Base-by-base conservation (phyloP, 2,888 invertebrate species). In the Rhagonycha lutea region DNA sequence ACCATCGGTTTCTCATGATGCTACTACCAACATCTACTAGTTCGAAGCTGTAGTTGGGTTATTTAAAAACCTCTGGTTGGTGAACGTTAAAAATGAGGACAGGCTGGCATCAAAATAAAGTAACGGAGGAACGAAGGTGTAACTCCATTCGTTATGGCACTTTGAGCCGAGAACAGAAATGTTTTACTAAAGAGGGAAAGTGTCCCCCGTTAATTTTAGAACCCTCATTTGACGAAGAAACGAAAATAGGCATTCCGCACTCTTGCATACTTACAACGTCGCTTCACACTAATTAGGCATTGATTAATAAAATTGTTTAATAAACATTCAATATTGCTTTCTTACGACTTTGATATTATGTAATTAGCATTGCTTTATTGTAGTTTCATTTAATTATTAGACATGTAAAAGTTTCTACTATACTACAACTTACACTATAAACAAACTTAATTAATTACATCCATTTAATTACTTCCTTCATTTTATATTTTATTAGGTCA, bases 41-140 rank as follows among this genome's bases (percentile, higher is more conserved):
- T 67, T 11, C 67, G n/a, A 26, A 24, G 24, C 24, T 67, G 67
- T 23, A 63, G 24, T 18, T 63, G n/a, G 18, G 14, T 73, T 73
- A 63, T 63, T 73, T 73, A 69, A 63, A 71, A 73, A 61, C 69
- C 14, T 63, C 24, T 12, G 28, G 73, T 63, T 63, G 67, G 63
- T 62, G 73, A 69, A 69, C 69, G 47, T 61, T 69, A 24, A 69
- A 69, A 73, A 69, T 60, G 73, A 69, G 73, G 69, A 14, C 73
- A 69, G 29, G 69, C 69, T 65, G 47, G 68, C 47, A 28, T 61
- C 68, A 28, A 67, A 67, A 26, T 67, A 65, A 23, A 23, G 11
- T 18, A 72, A 62, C 61, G 65, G 65, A 29, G 32, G 14, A 12
- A 18, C 29, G 72, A 32, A 61, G 70, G 70, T 70, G 70, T 69